Percentiles rank a stretch among this genome's conserved stretches.
Evolutionary conservation across 2,888 invertebrate species (phyloP).

Genomic region (Lochmaea capreae): DNA sequence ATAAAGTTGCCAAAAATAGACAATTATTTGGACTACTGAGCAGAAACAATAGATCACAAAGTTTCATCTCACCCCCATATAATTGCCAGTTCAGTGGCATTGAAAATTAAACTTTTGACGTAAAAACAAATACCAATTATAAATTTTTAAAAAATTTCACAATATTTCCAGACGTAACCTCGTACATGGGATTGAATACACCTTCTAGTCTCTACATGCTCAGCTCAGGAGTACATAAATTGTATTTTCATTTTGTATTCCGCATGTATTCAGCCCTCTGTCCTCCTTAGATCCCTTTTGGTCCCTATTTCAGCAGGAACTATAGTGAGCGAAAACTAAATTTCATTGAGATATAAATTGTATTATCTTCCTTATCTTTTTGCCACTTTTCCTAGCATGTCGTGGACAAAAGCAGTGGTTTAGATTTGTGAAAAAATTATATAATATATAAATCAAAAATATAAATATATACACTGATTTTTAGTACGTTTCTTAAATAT

Average conservation of each 20-base stretch:
- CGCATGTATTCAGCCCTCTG: slow-evolving; percentile 41
- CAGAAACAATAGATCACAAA: too few relatives aligned
- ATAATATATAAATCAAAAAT: too few relatives aligned
- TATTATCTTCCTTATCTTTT: slow-evolving; percentile 15
- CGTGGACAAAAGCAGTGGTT: neutral
- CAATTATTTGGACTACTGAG: too few relatives aligned
- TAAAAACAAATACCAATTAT: neutral
- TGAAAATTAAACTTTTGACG: too few relatives aligned
- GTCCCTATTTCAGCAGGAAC: slow-evolving; percentile 15
- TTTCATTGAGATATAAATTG: slow-evolving; percentile 22
- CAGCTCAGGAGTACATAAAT: slow-evolving; percentile 40
- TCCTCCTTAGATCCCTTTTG: slow-evolving; percentile 17
- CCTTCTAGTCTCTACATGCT: slow-evolving; percentile 23
- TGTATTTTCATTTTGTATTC: slow-evolving; percentile 48
- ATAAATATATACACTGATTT: neutral
- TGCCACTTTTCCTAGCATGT: slow-evolving; percentile 15
- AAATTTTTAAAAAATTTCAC: too few relatives aligned
- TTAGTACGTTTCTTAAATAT: neutral
- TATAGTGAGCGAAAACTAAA: slow-evolving; percentile 10
- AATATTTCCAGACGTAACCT: neutral
- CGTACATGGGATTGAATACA: slow-evolving; percentile 20
- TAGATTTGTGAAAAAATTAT: neutral
- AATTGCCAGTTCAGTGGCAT: too few relatives aligned
- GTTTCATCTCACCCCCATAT: too few relatives aligned
- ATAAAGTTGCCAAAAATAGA: too few relatives aligned